A percentile compares a stretch with the other conserved stretches of the same genome.
These are phyloP conservation scores for Tenthredo livida DNA, from an alignment of 2,888 invertebrate genomes.

Conservation along the genomic window DNA sequence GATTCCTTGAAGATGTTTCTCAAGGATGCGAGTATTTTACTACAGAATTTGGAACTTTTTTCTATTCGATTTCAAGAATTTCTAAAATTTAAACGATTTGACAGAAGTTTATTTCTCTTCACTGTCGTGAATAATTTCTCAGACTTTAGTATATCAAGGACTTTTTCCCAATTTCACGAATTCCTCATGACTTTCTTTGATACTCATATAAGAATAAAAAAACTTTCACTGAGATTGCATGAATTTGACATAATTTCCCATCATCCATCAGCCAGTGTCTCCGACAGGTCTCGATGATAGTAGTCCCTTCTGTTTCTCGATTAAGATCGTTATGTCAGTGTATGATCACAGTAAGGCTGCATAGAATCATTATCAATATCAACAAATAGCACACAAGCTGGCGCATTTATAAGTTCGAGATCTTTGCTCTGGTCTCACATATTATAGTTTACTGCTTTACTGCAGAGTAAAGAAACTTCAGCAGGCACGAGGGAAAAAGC, in stretches of 20 bases:
- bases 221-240: background rate
- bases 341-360: background rate
- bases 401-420: background rate
- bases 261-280: background rate
- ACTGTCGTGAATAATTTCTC: background rate
- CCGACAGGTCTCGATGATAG: background rate
- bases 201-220: background rate
- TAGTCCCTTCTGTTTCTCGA: background rate
- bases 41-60: no score
- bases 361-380: background rate
- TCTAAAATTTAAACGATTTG: no score
- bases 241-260: background rate
- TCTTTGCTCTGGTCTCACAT: conserved; percentile 29
- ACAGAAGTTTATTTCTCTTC: background rate
- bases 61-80: background rate
- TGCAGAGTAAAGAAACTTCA: conserved; percentile 45
- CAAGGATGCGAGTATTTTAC: no score
- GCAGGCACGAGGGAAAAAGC: conserved; percentile 62
- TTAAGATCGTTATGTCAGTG: background rate
- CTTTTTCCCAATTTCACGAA: background rate
- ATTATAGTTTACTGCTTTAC: conserved; percentile 18
- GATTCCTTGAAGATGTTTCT: no score
- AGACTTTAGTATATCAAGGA: background rate
- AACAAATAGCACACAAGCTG: background rate
- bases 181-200: background rate